Percentiles rank a stretch among this genome's conserved stretches.
These are phyloP conservation scores for Ellobius talpinus DNA, from an alignment of 2,113 vertebrate genomes.

Conservation along the genomic window DNA sequence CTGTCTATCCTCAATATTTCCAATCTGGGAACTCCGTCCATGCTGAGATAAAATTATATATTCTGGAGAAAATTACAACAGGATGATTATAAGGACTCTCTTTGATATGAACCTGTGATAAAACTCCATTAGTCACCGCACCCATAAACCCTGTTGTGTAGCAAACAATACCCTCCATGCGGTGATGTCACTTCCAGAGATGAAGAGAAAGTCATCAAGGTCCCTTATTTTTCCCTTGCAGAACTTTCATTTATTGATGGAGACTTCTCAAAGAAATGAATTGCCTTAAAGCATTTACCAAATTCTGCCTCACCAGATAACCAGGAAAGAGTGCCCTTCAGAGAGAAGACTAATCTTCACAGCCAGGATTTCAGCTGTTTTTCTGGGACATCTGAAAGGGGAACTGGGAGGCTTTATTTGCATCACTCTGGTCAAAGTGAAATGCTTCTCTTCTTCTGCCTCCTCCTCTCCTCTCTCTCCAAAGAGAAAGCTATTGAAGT, in stretches of 20 bases:
- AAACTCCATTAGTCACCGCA: background rate
- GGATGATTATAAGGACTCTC: background rate
- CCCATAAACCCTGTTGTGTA: accelerated
- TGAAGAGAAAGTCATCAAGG: background rate
- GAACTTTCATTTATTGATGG: background rate
- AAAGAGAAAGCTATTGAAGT: background rate
- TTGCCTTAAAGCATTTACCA: background rate
- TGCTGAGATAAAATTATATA: background rate
- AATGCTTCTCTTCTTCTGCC: too few relatives aligned
- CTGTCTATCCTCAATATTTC: background rate
- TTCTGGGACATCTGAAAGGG: too few relatives aligned
- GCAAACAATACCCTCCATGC: background rate
- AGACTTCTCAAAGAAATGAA: background rate
- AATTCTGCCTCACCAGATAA: background rate
- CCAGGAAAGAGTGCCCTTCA: background rate
- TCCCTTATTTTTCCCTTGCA: background rate
- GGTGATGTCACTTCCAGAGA: background rate
- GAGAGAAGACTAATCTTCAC: background rate
- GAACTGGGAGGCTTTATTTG: background rate
- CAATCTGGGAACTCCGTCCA: background rate
- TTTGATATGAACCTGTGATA: background rate
- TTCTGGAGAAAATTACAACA: background rate
- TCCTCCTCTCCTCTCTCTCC: background rate
- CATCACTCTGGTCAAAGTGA: background rate
- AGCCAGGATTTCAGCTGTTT: background rate